phyloP scores from a whole-genome alignment of 2,113 vertebrate genomes.

The Callipepla californica region DNA sequence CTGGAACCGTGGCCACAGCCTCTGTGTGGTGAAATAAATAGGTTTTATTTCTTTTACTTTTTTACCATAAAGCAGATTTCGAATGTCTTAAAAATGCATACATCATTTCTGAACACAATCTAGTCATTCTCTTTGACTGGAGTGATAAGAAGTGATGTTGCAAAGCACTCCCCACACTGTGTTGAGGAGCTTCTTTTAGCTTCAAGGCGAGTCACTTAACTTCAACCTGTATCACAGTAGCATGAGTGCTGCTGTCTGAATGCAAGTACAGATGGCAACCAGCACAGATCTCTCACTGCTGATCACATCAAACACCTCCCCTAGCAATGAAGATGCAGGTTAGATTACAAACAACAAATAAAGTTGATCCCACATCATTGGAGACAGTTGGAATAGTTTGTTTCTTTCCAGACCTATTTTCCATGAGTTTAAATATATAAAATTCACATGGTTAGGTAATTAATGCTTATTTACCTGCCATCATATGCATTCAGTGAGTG shows the following conservation, averaged over 20 bases:
- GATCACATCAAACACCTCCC: neutral
- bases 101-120: neutral
- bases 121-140: neutral
- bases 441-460: neutral
- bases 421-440: neutral
- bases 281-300: neutral
- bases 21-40: neutral
- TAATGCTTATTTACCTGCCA: neutral
- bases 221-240: neutral
- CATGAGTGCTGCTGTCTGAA: neutral
- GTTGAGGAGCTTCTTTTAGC: neutral
- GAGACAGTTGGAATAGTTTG: neutral
- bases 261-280: neutral
- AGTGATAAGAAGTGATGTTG: neutral
- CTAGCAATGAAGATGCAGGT: neutral
- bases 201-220: neutral
- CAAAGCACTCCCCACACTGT: neutral
- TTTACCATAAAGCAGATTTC: neutral
- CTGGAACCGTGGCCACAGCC: neutral
- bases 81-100: neutral
- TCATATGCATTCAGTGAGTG: neutral
- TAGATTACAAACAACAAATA: neutral
- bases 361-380: neutral
- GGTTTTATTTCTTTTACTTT: neutral
- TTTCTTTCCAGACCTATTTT: neutral